phyloP scores from a whole-genome alignment of 2,888 invertebrate species.

The Cheilosia grossa region DNA sequence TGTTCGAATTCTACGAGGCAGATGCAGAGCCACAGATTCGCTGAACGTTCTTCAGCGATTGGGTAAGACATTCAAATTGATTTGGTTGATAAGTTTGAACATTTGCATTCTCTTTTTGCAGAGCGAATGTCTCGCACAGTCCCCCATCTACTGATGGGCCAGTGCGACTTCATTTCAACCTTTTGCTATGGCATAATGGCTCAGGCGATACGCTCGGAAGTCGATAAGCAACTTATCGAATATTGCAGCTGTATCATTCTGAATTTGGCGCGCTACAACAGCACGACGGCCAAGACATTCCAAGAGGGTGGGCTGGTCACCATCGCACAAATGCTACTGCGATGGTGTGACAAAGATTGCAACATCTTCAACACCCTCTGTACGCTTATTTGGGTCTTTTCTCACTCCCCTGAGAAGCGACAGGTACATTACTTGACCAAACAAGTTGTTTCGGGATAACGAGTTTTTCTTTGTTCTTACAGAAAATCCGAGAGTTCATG shows the following conservation, averaged over 20 bases:
- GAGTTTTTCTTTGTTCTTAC: constrained; percentile 28
- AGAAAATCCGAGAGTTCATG: constrained; percentile 83
- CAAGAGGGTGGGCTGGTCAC: constrained; percentile 85
- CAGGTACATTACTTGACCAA: constrained; percentile 75
- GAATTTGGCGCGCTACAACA: constrained; percentile 87
- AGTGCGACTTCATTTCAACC: constrained; percentile 81
- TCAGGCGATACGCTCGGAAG: constrained; percentile 83
- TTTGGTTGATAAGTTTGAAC: neutral
- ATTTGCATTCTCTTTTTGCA: constrained; percentile 68
- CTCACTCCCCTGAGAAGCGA: constrained; percentile 81
- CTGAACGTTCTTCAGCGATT: constrained; percentile 79
- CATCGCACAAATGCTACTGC: constrained; percentile 86
- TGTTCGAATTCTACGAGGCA: constrained; percentile 80
- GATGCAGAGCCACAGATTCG: constrained; percentile 80
- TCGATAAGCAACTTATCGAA: constrained; percentile 82
- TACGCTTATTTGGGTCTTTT: constrained; percentile 88
- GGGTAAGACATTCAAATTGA: constrained; percentile 76
- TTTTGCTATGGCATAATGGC: constrained; percentile 83
- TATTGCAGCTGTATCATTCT: constrained; percentile 85
- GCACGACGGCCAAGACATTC: constrained; percentile 86
- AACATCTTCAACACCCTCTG: constrained; percentile 87
- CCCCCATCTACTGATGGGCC: constrained; percentile 81
- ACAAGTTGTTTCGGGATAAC: neutral
- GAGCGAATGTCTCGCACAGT: constrained; percentile 82
- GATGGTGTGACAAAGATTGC: constrained; percentile 88